These are phyloP conservation scores for Phoenicopterus ruber DNA, from an alignment of 2,113 vertebrate species.

Conservation along the genomic window DNA sequence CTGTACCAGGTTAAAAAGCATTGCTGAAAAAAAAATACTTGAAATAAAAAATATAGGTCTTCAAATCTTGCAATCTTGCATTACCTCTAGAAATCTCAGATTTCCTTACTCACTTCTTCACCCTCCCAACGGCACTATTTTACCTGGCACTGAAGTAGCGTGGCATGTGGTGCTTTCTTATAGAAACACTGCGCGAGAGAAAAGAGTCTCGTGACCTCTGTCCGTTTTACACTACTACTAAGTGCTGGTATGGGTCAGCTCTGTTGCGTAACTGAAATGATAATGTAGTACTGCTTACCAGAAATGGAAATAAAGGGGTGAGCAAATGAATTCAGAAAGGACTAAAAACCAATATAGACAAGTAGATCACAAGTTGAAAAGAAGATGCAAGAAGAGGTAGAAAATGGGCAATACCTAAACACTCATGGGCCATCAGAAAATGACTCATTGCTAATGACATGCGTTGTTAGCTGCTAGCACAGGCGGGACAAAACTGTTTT, in stretches of 20 bases:
- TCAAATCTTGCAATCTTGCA: neutral
- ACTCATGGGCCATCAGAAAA: neutral
- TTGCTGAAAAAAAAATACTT: neutral
- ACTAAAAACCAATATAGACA: neutral
- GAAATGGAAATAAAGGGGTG: neutral
- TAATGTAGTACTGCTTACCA: neutral
- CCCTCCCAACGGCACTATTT: neutral
- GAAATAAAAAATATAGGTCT: neutral
- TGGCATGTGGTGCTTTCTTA: neutral
- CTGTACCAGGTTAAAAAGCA: neutral
- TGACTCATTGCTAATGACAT: neutral
- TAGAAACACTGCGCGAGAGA: neutral
- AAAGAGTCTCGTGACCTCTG: neutral
- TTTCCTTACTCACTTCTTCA: neutral
- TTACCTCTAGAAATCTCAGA: neutral
- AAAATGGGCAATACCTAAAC: neutral
- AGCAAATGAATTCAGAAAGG: neutral
- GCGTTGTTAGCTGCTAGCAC: neutral
- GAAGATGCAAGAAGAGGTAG: neutral
- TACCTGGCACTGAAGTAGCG: neutral
- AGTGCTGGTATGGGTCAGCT: neutral
- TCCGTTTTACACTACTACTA: neutral
- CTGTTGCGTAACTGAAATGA: neutral
- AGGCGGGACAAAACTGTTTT: neutral
- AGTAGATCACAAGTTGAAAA: neutral